These are phyloP conservation scores for Lagodon rhomboides DNA, from an alignment of 2,797 vertebrate species.

Conservation along the genomic window DNA sequence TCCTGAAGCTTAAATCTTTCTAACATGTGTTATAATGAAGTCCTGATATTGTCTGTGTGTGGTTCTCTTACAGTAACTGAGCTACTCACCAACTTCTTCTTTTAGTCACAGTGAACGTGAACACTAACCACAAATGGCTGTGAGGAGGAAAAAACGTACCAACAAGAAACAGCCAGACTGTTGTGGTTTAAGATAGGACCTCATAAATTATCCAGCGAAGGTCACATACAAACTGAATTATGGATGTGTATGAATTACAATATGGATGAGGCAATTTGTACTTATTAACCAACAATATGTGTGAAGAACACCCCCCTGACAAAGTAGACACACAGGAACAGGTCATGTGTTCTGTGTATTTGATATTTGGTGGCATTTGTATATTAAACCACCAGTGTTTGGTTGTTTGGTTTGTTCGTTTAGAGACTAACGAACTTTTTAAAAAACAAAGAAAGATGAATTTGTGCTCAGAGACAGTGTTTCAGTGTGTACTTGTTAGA, in stretches of 20 bases:
- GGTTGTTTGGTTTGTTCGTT: not conserved
- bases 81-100: not conserved
- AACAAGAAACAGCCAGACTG: constrained; percentile 18
- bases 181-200: not conserved
- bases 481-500: not conserved
- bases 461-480: not conserved
- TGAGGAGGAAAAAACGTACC: not conserved
- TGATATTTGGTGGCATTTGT: not conserved
- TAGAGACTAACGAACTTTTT: not conserved
- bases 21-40: not conserved
- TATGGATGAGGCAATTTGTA: constrained; percentile 20
- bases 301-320: constrained; percentile 20
- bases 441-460: not conserved
- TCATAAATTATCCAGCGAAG: constrained; percentile 24
- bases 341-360: not conserved
- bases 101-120: not conserved
- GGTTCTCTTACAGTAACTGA: not conserved
- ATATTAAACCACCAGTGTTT: not conserved
- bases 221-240: constrained; percentile 20
- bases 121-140: not conserved
- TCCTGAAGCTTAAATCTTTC: not conserved
- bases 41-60: not conserved
- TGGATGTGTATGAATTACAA: constrained; percentile 32
- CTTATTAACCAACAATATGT: constrained; percentile 29
- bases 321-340: constrained; percentile 8